These are phyloP conservation scores for Crenuchus spilurus DNA, from an alignment of 2,797 vertebrate genomes.

Conservation along the genomic window DNA sequence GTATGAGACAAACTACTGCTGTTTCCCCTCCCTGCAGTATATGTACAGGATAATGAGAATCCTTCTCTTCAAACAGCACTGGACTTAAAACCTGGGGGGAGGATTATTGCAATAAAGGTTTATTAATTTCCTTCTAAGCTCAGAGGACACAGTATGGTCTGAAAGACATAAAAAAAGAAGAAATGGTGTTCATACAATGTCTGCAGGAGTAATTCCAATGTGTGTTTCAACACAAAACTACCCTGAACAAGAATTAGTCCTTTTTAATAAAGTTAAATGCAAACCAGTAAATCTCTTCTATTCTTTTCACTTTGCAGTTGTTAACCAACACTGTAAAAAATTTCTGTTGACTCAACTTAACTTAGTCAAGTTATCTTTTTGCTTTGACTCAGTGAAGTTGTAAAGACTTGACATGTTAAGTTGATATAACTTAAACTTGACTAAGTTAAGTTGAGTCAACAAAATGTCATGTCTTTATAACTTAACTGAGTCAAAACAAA, in stretches of 20 bases:
- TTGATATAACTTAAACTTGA: no score
- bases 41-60: slow-evolving; percentile 41
- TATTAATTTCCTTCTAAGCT: slow-evolving; percentile 53
- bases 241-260: not conserved
- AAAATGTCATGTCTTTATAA: no score
- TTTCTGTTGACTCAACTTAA: no score
- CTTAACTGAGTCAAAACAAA: no score
- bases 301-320: not conserved
- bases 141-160: slow-evolving; percentile 49
- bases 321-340: not conserved
- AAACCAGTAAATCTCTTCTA: not conserved
- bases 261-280: not conserved
- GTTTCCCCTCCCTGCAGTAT: slow-evolving; percentile 22
- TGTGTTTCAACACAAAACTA: not conserved
- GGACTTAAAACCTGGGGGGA: slow-evolving; percentile 56
- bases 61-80: slow-evolving; percentile 31
- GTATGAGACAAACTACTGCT: slow-evolving; percentile 46
- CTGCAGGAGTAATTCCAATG: slow-evolving; percentile 33
- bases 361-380: no score
- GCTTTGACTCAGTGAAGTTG: no score
- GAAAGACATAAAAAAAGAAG: slow-evolving; percentile 45
- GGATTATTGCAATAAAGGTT: slow-evolving; percentile 59
- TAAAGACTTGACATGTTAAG: no score
- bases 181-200: slow-evolving; percentile 26
- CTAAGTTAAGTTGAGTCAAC: no score